Percentiles rank a stretch among this genome's conserved stretches.
These are phyloP conservation scores for Agrotis ipsilon DNA, from an alignment of 2,888 invertebrate genomes.

Conservation along the genomic window DNA sequence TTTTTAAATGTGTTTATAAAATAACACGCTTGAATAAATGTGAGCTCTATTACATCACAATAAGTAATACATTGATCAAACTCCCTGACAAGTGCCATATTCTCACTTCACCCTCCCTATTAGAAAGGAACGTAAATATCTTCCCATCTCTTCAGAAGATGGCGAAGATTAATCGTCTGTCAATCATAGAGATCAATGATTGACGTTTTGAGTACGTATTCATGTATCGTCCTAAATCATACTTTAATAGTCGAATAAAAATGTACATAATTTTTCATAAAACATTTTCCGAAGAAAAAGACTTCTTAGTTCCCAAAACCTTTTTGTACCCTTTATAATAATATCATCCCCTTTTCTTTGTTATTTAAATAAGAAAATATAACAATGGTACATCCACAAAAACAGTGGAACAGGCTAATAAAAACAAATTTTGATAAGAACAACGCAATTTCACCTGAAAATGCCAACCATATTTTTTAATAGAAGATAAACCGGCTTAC, in stretches of 20 bases:
- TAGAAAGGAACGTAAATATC: conserved; percentile 9
- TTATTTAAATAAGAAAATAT: conserved; percentile 20
- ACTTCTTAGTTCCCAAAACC: background rate
- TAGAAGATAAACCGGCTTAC: too few relatives aligned
- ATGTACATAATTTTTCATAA: background rate
- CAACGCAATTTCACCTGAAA: conserved; percentile 3
- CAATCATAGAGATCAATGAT: conserved; percentile 35
- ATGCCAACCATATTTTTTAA: conserved; percentile 3
- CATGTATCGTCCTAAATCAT: conserved; percentile 30
- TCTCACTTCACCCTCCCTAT: background rate
- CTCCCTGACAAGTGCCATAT: background rate
- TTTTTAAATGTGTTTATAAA: too few relatives aligned
- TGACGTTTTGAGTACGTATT: conserved; percentile 27
- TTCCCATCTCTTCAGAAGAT: background rate
- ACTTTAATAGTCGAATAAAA: background rate
- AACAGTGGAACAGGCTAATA: background rate
- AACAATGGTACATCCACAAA: background rate
- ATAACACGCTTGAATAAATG: too few relatives aligned
- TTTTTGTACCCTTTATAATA: conserved; percentile 5
- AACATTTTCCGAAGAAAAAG: conserved; percentile 11
- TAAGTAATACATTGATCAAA: conserved; percentile 9
- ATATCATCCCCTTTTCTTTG: background rate
- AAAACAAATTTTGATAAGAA: conserved; percentile 24
- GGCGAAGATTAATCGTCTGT: conserved; percentile 34
- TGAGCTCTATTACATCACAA: too few relatives aligned